Conservation (phyloP, 2,113 vertebrate species). For the Oenanthe oenanthe region DNA sequence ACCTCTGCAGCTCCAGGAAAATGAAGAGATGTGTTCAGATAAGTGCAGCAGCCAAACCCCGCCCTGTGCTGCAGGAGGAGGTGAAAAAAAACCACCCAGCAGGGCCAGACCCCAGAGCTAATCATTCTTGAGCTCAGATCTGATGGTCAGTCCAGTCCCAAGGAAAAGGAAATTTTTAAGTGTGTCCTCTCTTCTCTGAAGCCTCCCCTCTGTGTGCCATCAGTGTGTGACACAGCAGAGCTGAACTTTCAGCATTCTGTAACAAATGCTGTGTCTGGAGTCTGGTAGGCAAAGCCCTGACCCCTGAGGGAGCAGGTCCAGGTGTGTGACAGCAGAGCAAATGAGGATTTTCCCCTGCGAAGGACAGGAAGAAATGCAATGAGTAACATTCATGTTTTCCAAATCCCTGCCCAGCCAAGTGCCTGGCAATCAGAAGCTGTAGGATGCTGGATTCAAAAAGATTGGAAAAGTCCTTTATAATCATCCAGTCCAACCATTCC, state of each 20-base stretch:
- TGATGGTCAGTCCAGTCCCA: neutral
- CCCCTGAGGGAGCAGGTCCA: neutral
- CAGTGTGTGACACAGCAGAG: accelerated
- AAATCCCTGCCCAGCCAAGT: neutral
- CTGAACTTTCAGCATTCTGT: neutral
- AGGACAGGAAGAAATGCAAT: neutral
- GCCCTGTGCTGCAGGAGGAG: neutral
- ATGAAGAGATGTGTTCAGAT: neutral
- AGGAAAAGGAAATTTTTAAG: neutral
- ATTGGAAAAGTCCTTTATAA: neutral
- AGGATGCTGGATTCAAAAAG: accelerated
- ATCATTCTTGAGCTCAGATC: neutral
- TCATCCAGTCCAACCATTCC: neutral
- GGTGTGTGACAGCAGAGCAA: neutral
- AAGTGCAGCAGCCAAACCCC: neutral
- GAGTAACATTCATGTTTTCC: accelerated
- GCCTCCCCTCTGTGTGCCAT: neutral
- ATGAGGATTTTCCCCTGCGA: neutral
- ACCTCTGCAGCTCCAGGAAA: conserved; percentile 8
- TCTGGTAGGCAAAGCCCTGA: accelerated
- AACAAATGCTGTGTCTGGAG: neutral
- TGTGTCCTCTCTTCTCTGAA: neutral
- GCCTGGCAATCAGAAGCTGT: neutral
- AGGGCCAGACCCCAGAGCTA: neutral
- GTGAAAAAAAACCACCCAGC: neutral